Evolutionary conservation across 2,113 vertebrate genomes (phyloP), one percentile per base, ranked within the genome.

Genomic region (Mastomys coucha): DNA sequence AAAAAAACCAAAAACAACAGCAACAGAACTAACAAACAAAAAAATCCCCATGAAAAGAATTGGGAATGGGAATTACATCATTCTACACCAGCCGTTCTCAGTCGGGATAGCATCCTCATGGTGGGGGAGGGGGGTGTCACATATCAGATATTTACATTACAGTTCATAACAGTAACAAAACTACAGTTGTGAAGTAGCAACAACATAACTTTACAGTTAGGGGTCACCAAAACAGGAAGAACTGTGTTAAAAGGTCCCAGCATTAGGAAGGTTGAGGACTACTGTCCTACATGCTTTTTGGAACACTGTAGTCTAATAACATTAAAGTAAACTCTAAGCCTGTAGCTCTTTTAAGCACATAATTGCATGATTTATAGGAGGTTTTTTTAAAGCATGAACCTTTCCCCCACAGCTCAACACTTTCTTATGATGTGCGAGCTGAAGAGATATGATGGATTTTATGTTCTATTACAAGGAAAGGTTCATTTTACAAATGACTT

Each of bases 261-360:
- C n/a, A 9, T 63, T 63, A 10, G n/a, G 81, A 63, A 42, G n/a
- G 56, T 28, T 58, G 58, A 63, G n/a, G 31, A 42, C n/a, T 33
- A 67, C 76, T 72, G 72, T 89, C 39, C 7, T 22, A 81, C 2
- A 78, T 6, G 81, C 84, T 51, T 89, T 94, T 82, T 93, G 45
- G 45, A 97, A 92, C 0, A 53, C 16, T 88, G 22, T 77, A 93
- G 67, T 5, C 72, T 67, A 94, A 77, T 86, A 93, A 81, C 42
- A 28, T 96, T 95, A 94, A 97, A 89, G 56, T 88, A 96, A 96
- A 97, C 94, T 91, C 75, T 82, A 97, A 90, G 69, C 77, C 89
- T 91, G 42, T 39, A 75, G 39, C 6, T 85, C 81, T 73, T 93
- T 92, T 88, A 94, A 95, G n/a, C 42, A 84, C 49, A 81, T 91